Evolutionary conservation across 2,113 vertebrate genomes (phyloP).

Genomic region (Pangasianodon gigas): DNA sequence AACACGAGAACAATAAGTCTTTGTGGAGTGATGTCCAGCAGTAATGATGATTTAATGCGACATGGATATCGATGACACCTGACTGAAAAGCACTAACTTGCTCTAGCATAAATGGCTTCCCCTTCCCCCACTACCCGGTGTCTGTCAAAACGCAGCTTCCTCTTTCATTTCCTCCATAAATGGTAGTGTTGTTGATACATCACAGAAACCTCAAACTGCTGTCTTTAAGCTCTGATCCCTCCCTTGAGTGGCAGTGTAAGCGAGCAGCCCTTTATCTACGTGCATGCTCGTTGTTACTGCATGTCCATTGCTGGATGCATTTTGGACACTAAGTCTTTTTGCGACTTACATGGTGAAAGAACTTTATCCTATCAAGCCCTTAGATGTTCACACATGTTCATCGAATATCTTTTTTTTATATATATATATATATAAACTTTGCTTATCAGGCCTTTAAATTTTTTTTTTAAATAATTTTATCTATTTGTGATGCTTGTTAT

Average conservation of each 20-base stretch:
- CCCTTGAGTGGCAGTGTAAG: neutral
- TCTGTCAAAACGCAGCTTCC: conserved; percentile 36
- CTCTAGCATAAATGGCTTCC: neutral
- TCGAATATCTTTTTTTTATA: neutral
- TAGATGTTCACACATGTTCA: neutral
- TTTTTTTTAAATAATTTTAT: neutral
- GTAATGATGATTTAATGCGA: neutral
- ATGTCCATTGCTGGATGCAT: neutral
- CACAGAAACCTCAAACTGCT: conserved; percentile 28
- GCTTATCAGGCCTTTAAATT: neutral
- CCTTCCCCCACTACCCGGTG: neutral
- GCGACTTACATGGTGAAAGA: neutral
- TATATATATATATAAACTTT: neutral
- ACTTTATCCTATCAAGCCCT: neutral
- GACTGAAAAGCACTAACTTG: neutral
- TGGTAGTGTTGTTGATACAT: conserved; percentile 39
- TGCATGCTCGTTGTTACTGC: neutral
- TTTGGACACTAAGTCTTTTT: neutral
- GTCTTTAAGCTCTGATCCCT: neutral
- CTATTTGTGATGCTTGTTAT: neutral
- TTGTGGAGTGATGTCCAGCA: neutral
- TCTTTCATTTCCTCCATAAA: conserved; percentile 52
- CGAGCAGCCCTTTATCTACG: neutral
- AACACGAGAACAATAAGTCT: neutral
- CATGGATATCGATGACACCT: neutral